Evolutionary conservation across 2,113 vertebrate species (phyloP).

Genomic region (Bungarus multicinctus): DNA sequence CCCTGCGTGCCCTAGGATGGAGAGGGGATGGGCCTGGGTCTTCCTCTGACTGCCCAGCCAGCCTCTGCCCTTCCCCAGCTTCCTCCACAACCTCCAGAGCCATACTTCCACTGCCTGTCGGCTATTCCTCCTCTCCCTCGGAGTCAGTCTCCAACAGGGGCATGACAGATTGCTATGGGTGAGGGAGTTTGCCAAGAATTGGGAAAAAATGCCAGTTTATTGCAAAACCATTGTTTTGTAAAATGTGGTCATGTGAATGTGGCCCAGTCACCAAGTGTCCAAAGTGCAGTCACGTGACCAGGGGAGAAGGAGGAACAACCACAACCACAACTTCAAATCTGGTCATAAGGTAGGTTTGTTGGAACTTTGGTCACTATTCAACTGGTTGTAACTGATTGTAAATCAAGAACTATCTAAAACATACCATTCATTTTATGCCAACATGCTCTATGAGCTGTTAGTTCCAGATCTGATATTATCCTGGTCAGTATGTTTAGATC

Average conservation of each 20-base stretch:
- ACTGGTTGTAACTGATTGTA: not conserved
- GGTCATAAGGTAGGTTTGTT: not conserved
- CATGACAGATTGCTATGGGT: not conserved
- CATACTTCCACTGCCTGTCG: too few species aligned
- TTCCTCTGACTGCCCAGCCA: too few species aligned
- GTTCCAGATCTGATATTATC: not conserved
- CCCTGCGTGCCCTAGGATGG: too few species aligned
- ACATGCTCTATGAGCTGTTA: not conserved
- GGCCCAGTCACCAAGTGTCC: not conserved
- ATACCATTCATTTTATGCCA: not conserved
- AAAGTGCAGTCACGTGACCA: not conserved
- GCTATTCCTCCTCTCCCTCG: too few species aligned
- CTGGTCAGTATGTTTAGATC: not conserved
- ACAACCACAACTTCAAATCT: not conserved
- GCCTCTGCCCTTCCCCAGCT: too few species aligned
- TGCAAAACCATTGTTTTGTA: not conserved
- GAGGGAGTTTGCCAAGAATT: not conserved
- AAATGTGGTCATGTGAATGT: not conserved
- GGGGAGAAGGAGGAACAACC: too few species aligned
- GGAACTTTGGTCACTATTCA: not conserved
- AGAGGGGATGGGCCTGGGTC: too few species aligned
- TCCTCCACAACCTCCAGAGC: too few species aligned
- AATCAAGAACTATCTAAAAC: not conserved
- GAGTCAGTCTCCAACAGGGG: too few species aligned
- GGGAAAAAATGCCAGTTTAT: not conserved